Conservation (phyloP, 2,888 invertebrate species). For the Oscheius sp. region DNA sequence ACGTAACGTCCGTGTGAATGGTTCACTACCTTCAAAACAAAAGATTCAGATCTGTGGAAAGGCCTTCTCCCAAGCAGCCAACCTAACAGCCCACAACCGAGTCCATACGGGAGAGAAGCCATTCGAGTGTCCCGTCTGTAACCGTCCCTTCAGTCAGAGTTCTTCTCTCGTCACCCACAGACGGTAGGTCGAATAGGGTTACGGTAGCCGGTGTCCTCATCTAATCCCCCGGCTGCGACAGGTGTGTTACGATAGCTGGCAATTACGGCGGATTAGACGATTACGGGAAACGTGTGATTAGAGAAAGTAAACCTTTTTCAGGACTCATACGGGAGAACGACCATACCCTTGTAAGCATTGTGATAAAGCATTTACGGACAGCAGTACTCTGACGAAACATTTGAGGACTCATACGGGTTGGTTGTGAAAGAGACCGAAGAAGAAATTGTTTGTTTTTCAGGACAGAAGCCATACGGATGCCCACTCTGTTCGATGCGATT, state of each 20-base stretch:
- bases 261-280: constrained; percentile 20
- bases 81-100: constrained; percentile 94
- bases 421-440: background rate
- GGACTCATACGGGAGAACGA: constrained; percentile 94
- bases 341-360: constrained; percentile 95
- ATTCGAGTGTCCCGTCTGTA: constrained; percentile 95
- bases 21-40: background rate
- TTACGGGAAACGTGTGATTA: constrained; percentile 5
- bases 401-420: constrained; percentile 87
- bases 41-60: constrained; percentile 82
- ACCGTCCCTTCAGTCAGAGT: constrained; percentile 93
- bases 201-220: background rate
- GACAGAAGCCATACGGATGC: constrained; percentile 97
- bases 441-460: constrained; percentile 72
- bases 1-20: background rate
- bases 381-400: constrained; percentile 96
- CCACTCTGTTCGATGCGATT: constrained; percentile 93
- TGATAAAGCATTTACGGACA: constrained; percentile 98
- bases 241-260: constrained; percentile 24
- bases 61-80: constrained; percentile 85
- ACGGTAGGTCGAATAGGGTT: constrained; percentile 78
- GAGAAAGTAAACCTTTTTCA: constrained; percentile 38
- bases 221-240: constrained; percentile 22
- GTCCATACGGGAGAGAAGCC: constrained; percentile 94
- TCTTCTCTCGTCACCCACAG: constrained; percentile 96